Evolutionary conservation across 2,113 vertebrate genomes (phyloP).

Genomic region (Alethe castanea): DNA sequence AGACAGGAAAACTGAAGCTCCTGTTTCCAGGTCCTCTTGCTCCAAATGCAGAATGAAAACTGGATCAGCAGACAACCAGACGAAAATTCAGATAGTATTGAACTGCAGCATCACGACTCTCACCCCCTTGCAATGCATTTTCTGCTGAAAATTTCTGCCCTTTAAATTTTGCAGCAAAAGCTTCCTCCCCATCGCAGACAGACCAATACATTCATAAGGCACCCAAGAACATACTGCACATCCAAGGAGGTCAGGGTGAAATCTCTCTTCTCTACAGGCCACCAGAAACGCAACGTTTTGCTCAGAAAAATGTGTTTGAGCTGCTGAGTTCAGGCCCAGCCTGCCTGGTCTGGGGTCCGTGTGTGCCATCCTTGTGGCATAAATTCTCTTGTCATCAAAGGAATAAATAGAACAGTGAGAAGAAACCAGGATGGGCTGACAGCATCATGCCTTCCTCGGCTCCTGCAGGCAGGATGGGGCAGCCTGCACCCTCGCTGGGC

Average conservation of each 20-base stretch:
- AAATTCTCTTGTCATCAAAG: background rate
- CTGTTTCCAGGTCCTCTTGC: background rate
- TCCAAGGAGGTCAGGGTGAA: background rate
- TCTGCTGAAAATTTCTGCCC: background rate
- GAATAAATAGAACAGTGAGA: background rate
- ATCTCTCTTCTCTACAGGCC: background rate
- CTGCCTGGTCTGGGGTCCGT: rapidly evolving
- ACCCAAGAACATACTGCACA: background rate
- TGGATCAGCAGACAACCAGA: background rate
- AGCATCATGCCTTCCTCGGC: background rate
- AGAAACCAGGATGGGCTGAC: background rate
- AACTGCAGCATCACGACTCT: background rate
- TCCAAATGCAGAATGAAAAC: background rate
- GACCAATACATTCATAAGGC: slow-evolving; percentile 33
- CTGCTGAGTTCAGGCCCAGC: background rate
- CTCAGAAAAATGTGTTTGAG: background rate
- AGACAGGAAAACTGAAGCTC: background rate
- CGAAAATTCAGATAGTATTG: background rate
- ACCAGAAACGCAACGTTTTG: background rate
- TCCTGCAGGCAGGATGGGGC: background rate
- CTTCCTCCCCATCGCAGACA: background rate
- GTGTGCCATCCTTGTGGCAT: rapidly evolving
- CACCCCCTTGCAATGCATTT: background rate
- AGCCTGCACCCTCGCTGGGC: background rate
- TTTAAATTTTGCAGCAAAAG: background rate